Evolutionary conservation across 2,888 invertebrate species (phyloP).

Genomic region (Orchestes rusci): DNA sequence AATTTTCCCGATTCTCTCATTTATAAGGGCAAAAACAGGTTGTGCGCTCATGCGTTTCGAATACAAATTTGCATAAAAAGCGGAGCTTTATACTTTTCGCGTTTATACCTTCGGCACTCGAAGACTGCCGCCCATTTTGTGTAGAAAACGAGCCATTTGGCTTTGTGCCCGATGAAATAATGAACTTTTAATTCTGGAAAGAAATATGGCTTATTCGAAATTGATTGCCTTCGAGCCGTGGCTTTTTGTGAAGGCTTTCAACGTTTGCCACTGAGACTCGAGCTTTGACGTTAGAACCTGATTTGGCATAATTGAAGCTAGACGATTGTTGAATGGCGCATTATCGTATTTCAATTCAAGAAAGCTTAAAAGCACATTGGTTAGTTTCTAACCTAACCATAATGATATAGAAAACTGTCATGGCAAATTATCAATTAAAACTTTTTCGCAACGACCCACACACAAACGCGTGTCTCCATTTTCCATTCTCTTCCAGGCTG

Average conservation of each 20-base stretch:
- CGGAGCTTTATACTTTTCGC: slow-evolving; percentile 8
- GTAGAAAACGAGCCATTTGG: slow-evolving; percentile 15
- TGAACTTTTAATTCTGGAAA: slow-evolving; percentile 24
- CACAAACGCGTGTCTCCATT: no score
- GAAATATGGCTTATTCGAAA: slow-evolving; percentile 23
- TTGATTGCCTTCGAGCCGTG: slow-evolving; percentile 15
- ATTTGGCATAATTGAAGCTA: no score
- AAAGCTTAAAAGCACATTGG: no score
- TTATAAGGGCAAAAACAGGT: slow-evolving; percentile 8
- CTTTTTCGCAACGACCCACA: no score
- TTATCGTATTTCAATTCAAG: no score
- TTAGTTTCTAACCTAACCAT: no score
- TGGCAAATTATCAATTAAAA: no score
- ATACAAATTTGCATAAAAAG: slow-evolving; percentile 18
- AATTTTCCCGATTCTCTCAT: slow-evolving; percentile 8
- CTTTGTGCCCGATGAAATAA: slow-evolving; percentile 23
- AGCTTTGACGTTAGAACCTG: no score
- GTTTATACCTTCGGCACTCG: neutral
- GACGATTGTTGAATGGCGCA: no score
- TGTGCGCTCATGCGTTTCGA: slow-evolving; percentile 12
- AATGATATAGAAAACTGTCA: no score
- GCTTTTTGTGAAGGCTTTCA: slow-evolving; percentile 14
- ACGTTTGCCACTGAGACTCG: slow-evolving; percentile 11
- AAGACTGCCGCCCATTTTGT: neutral
- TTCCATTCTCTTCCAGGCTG: no score